Evolutionary conservation across 2,888 invertebrate genomes (phyloP).

Genomic region (Ashinkailepas kermadecensis): DNA sequence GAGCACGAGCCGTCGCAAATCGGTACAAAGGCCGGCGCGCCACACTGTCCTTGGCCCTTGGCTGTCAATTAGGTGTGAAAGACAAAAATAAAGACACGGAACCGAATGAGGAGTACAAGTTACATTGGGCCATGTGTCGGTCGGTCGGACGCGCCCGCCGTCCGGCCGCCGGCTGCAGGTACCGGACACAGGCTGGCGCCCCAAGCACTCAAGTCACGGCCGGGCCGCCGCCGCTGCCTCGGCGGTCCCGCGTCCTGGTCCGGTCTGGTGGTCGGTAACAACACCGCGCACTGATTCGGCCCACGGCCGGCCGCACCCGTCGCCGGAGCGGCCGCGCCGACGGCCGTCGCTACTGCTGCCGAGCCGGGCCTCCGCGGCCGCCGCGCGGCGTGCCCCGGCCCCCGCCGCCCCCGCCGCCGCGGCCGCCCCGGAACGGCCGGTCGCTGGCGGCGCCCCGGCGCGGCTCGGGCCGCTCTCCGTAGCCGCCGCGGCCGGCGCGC

Average conservation of each 20-base stretch:
- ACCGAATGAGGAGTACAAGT: conserved; percentile 16
- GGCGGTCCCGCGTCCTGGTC: too few relatives aligned
- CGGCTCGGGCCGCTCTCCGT: not conserved
- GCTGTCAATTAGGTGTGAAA: not conserved
- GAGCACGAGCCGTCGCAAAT: not conserved
- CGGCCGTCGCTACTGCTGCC: not conserved
- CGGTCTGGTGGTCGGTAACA: too few relatives aligned
- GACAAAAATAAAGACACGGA: conserved; percentile 18
- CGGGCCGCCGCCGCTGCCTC: too few relatives aligned
- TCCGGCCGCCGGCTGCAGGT: not conserved
- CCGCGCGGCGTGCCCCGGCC: not conserved
- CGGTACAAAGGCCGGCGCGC: conserved; percentile 3
- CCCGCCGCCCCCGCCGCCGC: not conserved
- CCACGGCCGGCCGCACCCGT: too few relatives aligned
- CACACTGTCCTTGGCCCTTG: not conserved
- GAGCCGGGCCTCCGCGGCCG: not conserved
- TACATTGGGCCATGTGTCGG: not conserved
- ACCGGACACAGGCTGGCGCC: too few relatives aligned
- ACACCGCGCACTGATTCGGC: not conserved
- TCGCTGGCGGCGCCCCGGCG: not conserved
- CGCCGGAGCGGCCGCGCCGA: not conserved
- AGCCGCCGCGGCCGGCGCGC: conserved; percentile 10
- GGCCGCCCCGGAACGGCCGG: not conserved
- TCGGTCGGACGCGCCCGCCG: not conserved
- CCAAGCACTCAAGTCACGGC: too few relatives aligned